Conservation (phyloP, 2,888 invertebrate genomes). For the Tipula confusa region DNA sequence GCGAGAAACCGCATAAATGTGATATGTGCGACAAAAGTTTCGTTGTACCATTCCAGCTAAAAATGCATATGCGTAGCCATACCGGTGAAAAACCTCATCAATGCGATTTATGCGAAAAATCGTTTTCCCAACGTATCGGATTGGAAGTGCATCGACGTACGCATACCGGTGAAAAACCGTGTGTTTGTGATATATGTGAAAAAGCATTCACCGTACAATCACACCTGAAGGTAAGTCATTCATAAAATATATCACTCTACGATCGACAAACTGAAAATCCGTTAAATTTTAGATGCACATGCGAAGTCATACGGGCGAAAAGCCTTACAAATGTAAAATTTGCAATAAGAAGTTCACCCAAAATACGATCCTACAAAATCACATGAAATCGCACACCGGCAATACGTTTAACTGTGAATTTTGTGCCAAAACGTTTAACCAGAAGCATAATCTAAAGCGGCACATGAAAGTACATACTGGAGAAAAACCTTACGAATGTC, state of each 20-base stretch:
- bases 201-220: background rate
- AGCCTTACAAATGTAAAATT: background rate
- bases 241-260: background rate
- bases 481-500: conserved; percentile 21
- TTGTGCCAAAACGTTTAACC: background rate
- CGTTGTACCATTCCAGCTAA: background rate
- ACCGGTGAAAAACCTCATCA: conserved; percentile 25
- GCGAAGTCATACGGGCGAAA: background rate
- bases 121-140: conserved; percentile 7
- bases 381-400: conserved; percentile 6
- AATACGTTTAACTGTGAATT: conserved; percentile 15
- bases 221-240: background rate
- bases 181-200: background rate
- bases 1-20: background rate
- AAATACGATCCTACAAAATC: conserved; percentile 16
- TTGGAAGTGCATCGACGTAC: background rate
- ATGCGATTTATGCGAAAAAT: conserved; percentile 1
- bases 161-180: background rate
- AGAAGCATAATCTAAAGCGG: background rate
- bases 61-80: conserved; percentile 26
- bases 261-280: background rate
- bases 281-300: conserved; percentile 7
- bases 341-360: background rate
- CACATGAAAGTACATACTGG: conserved; percentile 21
- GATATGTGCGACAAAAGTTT: background rate